Evolutionary conservation across 2,888 invertebrate genomes (phyloP), one percentile per base, ranked within the genome.

Genomic region (Limnephilus marmoratus): DNA sequence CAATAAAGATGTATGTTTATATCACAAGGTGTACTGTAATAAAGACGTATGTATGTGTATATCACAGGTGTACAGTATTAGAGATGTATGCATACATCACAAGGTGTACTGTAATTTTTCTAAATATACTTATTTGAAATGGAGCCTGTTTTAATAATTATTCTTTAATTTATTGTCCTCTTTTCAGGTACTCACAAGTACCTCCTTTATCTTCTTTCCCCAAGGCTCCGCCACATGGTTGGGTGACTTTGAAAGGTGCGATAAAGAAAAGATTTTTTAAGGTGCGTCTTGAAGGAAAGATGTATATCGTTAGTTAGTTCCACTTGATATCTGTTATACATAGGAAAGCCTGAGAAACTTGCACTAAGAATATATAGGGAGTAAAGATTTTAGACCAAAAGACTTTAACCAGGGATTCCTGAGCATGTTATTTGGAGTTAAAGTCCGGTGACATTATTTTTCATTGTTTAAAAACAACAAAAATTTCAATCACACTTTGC

Each of bases 51-150:
- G 37, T 83, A 37, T 37, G 83, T 37, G 24, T 83, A 83, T 24
- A 34, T 37, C 2, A 83, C 18, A 83, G 34, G 37, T 37, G n/a
- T 41, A 41, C 41, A 4, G 9, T 83, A 83, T 37, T 37, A 83
- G 37, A 83, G 83, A 83, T 83, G 37, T 83, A 37, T 37, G 83
- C 83, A 24, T 83, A 83, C 68, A 34, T 37, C 12, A 83, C 18
- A 37, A 83, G 34, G 37, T 37, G n/a, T 83, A 18, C 34, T 83
- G 83, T 83, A n/a, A 34, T 83, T 83, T 83, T 83, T 83, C 83
- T 83, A 34, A 83, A 83, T 83, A 83, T 41, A 83, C 41, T 68
- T 68, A 68, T 68, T 68, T 68, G n/a, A 68, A 68, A 68, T 68
- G 68, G 24, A 68, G 68, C 9, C 68, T 68, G 24, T 68, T 68